These are phyloP conservation scores for Cettia cetti DNA, from an alignment of 2,113 vertebrate genomes.

Conservation along the genomic window DNA sequence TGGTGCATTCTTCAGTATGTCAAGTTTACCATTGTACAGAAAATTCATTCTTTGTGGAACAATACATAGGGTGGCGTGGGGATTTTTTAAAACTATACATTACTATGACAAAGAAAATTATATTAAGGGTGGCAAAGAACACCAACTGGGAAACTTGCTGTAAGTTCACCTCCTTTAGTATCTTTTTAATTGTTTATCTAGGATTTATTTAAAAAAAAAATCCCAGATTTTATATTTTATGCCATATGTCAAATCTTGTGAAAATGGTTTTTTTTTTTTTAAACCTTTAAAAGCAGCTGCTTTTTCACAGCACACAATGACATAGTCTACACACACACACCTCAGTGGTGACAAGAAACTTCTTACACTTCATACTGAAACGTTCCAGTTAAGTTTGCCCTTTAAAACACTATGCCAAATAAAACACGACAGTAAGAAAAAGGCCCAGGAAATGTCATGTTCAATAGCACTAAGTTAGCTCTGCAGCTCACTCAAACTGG, in stretches of 20 bases:
- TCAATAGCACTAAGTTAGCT: neutral
- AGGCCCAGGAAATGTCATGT: neutral
- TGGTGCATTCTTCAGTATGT: neutral
- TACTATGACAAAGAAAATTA: neutral
- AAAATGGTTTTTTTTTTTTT: rapidly evolving
- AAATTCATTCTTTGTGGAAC: neutral
- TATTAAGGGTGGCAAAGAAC: neutral
- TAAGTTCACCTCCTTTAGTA: neutral
- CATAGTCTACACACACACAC: neutral
- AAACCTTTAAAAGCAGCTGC: neutral
- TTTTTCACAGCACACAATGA: neutral
- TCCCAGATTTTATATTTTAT: neutral
- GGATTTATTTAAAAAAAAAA: neutral
- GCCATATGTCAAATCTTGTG: neutral
- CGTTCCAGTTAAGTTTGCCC: neutral
- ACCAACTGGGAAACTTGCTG: neutral
- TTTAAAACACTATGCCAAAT: neutral
- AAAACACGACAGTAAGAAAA: neutral
- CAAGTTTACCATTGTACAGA: neutral
- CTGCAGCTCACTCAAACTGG: neutral
- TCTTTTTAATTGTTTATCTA: neutral
- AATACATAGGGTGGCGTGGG: neutral
- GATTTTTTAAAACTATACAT: neutral
- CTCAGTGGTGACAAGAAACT: neutral
- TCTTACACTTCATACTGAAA: neutral